phyloP scores from a whole-genome alignment of 35 echinoderm and acorn worm species.

The Acanthaster planci region DNA sequence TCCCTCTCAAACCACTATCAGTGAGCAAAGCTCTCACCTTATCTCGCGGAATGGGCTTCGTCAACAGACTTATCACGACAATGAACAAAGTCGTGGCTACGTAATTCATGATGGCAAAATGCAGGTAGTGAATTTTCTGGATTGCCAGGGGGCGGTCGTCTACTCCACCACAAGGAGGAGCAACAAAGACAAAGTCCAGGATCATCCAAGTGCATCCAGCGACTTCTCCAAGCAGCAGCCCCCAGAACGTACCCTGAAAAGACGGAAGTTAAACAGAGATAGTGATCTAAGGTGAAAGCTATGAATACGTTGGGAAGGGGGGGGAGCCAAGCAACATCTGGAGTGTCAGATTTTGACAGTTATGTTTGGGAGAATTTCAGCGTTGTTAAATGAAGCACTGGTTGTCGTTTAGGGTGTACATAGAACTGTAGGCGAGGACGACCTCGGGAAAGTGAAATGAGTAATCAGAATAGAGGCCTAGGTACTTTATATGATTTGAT shows the following conservation, averaged over 20 bases:
- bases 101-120: conserved; percentile 84
- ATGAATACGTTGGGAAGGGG: background rate
- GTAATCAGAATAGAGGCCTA: too few relatives aligned
- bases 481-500: too few relatives aligned
- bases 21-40: conserved; percentile 56
- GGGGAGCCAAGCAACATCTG: background rate
- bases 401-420: too few relatives aligned
- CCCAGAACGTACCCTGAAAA: conserved; percentile 83
- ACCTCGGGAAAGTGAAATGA: too few relatives aligned
- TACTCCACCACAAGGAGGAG: conserved; percentile 62
- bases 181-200: conserved; percentile 73
- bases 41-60: conserved; percentile 51
- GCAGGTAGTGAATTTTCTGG: conserved; percentile 88
- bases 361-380: too few relatives aligned
- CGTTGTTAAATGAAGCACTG: too few relatives aligned
- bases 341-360: background rate
- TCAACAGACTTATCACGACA: conserved; percentile 67
- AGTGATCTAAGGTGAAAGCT: background rate
- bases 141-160: conserved; percentile 72
- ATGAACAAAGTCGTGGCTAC: conserved; percentile 59
- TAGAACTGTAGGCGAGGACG: too few relatives aligned
- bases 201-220: conserved; percentile 73
- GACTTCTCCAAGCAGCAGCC: conserved; percentile 72
- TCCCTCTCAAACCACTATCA: background rate
- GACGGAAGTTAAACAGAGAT: background rate